Conservation (phyloP, 2,113 vertebrate genomes). For the Pollimyrus isidori region DNA sequence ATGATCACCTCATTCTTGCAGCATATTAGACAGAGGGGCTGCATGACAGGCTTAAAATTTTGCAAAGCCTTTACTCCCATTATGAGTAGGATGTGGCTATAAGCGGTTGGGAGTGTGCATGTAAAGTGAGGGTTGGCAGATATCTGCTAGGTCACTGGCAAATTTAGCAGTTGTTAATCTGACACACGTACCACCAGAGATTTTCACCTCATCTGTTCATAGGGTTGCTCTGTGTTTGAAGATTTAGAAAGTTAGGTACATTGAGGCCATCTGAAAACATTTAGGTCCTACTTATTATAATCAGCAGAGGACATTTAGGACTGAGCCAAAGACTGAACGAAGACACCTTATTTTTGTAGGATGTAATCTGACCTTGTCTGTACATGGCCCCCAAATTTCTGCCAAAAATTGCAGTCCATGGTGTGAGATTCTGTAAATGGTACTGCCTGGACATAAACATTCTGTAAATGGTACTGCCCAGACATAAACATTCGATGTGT, state of each 20-base stretch:
- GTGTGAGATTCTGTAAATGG: neutral
- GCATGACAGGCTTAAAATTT: neutral
- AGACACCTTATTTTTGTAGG: neutral
- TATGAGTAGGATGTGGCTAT: neutral
- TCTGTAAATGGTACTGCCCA: neutral
- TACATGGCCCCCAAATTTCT: neutral
- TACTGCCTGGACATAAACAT: neutral
- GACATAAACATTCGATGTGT: neutral
- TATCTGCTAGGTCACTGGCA: conserved; percentile 7
- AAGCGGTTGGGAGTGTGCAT: neutral
- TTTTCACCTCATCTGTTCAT: conserved; percentile 3
- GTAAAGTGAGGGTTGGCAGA: neutral
- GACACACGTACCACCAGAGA: neutral
- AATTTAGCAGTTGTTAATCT: conserved; percentile 10
- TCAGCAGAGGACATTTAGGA: neutral
- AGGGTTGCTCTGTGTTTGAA: neutral
- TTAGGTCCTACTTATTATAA: conserved; percentile 5
- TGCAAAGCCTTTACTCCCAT: neutral
- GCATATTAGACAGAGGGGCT: neutral
- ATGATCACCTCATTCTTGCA: neutral
- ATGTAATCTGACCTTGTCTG: neutral
- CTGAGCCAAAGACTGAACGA: neutral
- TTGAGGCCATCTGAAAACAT: neutral
- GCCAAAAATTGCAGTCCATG: neutral
- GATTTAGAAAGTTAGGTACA: neutral